These are phyloP conservation scores for Pogonognathellus flavescens DNA, from an alignment of 1,140 invertebrate species.

Conservation along the genomic window DNA sequence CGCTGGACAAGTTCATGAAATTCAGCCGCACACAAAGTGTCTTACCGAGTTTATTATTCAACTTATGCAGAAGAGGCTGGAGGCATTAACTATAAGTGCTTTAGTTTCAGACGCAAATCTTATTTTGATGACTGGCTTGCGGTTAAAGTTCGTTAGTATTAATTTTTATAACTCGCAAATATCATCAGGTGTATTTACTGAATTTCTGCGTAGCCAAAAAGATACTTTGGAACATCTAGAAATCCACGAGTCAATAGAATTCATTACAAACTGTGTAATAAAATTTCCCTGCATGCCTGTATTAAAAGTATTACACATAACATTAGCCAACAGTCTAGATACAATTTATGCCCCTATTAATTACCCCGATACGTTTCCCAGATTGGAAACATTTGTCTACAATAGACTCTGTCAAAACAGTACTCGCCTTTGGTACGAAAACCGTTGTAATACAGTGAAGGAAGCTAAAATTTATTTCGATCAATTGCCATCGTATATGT, in stretches of 20 bases:
- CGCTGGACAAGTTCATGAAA: not conserved
- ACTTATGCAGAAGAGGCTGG: not conserved
- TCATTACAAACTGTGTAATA: not conserved
- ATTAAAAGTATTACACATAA: not conserved
- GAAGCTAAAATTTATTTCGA: constrained; percentile 17
- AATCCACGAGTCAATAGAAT: not conserved
- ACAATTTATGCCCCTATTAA: not conserved
- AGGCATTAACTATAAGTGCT: not conserved
- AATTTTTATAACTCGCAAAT: constrained; percentile 12
- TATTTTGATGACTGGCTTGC: not conserved
- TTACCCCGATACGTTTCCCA: not conserved
- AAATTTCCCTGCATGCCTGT: constrained; percentile 1
- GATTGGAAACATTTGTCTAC: not conserved
- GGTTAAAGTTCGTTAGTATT: not conserved
- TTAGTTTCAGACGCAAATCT: constrained; percentile 14
- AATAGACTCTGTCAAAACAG: not conserved
- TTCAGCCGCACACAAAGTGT: constrained; percentile 16
- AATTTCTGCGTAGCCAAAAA: not conserved
- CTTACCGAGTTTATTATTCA: not conserved
- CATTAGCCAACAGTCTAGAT: not conserved
- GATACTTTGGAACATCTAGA: not conserved
- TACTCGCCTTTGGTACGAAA: not conserved
- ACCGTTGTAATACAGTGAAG: not conserved
- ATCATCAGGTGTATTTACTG: not conserved
- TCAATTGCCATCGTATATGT: not conserved